Percentiles rank a stretch among this genome's conserved stretches.
Conservation (phyloP, 1,140 invertebrate species). For the Metopolophium dirhodum region DNA sequence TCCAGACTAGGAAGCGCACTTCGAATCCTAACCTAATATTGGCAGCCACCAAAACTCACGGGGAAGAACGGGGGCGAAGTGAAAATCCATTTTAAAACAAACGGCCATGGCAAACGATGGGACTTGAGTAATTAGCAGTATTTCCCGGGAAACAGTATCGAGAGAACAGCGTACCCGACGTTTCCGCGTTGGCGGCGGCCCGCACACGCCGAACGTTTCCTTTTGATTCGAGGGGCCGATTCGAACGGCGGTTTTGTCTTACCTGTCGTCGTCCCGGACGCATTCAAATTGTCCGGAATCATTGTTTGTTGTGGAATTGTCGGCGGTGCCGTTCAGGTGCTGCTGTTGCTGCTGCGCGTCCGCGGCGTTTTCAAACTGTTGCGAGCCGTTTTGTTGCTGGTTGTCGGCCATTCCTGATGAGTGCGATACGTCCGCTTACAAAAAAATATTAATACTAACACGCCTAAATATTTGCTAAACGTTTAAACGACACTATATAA, state of each 20-base stretch:
- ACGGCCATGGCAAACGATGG: background rate
- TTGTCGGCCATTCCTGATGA: slow-evolving; percentile 47
- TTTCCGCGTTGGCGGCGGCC: background rate
- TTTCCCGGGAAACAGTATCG: too few relatives aligned
- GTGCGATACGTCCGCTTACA: background rate
- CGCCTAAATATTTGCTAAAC: background rate
- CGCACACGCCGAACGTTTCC: background rate
- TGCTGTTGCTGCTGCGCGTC: slow-evolving; percentile 43
- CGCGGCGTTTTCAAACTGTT: slow-evolving; percentile 46
- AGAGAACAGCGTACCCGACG: background rate
- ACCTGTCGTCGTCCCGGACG: slow-evolving; percentile 51
- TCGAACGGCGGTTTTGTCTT: background rate
- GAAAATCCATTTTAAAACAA: background rate
- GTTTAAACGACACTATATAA: slow-evolving; percentile 46
- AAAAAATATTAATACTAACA: slow-evolving; percentile 50
- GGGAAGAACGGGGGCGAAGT: background rate
- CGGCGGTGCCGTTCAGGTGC: slow-evolving; percentile 34
- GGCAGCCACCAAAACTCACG: background rate
- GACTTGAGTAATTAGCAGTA: background rate
- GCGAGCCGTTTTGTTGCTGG: slow-evolving; percentile 52
- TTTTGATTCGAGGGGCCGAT: background rate
- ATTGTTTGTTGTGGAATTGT: slow-evolving; percentile 35
- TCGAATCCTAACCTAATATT: slow-evolving; percentile 47
- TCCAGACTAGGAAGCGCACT: background rate
- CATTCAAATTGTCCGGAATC: slow-evolving; percentile 53